A percentile compares a stretch with the other conserved stretches of the same genome.
These are phyloP conservation scores for Pyralis farinalis DNA, from an alignment of 2,888 invertebrate genomes.

Conservation along the genomic window DNA sequence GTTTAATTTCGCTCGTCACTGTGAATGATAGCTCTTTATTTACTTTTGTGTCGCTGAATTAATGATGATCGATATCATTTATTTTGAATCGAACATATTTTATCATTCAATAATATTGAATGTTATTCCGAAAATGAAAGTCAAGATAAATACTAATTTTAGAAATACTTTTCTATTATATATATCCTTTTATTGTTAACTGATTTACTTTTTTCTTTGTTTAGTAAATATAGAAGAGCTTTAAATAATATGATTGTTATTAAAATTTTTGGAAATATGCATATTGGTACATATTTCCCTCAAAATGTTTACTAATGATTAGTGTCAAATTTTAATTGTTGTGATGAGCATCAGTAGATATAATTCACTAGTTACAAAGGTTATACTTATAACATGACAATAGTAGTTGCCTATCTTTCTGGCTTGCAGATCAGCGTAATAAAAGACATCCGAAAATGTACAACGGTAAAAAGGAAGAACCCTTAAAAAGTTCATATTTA, in stretches of 20 bases:
- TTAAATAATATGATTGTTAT: too few relatives aligned
- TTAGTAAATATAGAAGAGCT: too few relatives aligned
- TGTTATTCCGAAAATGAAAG: background rate
- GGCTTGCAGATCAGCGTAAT: conserved; percentile 1
- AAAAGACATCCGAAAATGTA: conserved; percentile 4
- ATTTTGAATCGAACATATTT: background rate
- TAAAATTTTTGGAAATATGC: too few relatives aligned
- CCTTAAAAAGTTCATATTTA: conserved; percentile 64
- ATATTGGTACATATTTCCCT: too few relatives aligned
- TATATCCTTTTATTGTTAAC: too few relatives aligned
- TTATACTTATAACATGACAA: background rate
- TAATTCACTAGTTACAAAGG: too few relatives aligned
- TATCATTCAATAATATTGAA: background rate
- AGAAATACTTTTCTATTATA: too few relatives aligned
- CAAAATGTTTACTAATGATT: too few relatives aligned
- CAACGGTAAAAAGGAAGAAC: conserved; percentile 26
- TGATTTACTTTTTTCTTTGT: too few relatives aligned
- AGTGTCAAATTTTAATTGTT: too few relatives aligned
- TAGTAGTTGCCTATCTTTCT: background rate
- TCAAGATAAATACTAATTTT: too few relatives aligned
- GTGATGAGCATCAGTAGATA: too few relatives aligned
- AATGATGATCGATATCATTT: conserved; percentile 3
- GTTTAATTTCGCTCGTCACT: conserved; percentile 6
- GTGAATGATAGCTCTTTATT: conserved; percentile 4
- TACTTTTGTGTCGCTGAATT: conserved; percentile 4